A percentile compares a stretch with the other conserved stretches of the same genome.
Evolutionary conservation across 2,113 vertebrate species (phyloP).

Genomic region (Fulmarus glacialis): DNA sequence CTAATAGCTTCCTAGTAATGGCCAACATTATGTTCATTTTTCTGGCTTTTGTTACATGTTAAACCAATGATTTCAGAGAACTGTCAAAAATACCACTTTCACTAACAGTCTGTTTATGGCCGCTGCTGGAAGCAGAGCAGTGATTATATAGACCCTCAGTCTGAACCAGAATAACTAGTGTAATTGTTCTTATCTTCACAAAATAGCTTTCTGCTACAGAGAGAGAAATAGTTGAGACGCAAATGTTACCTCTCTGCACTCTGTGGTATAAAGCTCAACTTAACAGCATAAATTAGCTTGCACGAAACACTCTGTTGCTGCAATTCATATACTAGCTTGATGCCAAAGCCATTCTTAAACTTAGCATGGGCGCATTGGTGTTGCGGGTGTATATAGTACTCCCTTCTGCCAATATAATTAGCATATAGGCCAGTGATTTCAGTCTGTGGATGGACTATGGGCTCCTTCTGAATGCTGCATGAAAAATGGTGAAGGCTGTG

Average conservation of each 20-base stretch:
- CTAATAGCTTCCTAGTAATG: not conserved
- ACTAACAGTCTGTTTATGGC: not conserved
- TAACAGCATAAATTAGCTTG: not conserved
- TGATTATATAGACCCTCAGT: not conserved
- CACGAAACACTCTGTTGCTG: not conserved
- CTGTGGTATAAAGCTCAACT: not conserved
- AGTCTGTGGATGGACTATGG: not conserved
- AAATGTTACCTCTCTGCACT: not conserved
- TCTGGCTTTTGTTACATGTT: not conserved
- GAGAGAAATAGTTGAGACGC: not conserved
- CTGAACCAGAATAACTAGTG: not conserved
- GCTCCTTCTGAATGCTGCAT: not conserved
- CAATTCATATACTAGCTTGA: fast-evolving
- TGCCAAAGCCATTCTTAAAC: not conserved
- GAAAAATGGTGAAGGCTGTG: not conserved
- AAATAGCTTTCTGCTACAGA: not conserved
- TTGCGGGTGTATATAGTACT: not conserved
- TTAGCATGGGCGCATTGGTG: not conserved
- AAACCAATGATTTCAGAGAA: not conserved
- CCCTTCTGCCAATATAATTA: not conserved
- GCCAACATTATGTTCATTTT: not conserved
- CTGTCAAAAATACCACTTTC: not conserved
- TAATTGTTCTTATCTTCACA: not conserved
- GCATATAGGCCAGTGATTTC: fast-evolving
- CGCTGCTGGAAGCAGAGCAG: not conserved